Conservation (phyloP, 2,797 vertebrate genomes). For the Eupleurogrammus muticus region DNA sequence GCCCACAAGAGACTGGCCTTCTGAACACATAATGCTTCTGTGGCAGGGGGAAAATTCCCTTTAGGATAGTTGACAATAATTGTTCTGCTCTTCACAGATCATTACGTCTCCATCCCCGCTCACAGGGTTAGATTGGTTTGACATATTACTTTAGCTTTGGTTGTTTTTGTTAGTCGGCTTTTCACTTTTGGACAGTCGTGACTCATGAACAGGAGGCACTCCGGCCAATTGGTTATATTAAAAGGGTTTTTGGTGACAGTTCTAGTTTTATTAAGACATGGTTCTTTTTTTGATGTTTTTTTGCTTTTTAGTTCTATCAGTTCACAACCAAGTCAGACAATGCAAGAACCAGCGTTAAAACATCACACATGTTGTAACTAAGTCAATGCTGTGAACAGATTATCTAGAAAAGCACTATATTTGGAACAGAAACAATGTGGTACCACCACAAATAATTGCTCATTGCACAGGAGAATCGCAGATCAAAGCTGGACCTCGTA, state of each 20-base stretch:
- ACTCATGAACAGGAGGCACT: conserved; percentile 16
- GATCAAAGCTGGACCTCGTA: neutral
- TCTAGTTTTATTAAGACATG: neutral
- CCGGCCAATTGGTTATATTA: neutral
- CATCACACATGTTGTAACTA: too few species aligned
- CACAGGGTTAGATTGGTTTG: conserved; percentile 21
- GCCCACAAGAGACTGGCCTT: conserved; percentile 51
- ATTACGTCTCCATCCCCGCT: conserved; percentile 49
- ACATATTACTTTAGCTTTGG: conserved; percentile 38
- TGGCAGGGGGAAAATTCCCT: conserved; percentile 42
- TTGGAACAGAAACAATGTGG: neutral
- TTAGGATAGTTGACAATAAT: conserved; percentile 59
- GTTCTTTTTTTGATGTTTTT: neutral
- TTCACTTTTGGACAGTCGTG: conserved; percentile 15
- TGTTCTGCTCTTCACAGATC: conserved; percentile 64
- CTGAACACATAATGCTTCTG: conserved; percentile 64
- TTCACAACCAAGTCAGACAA: neutral
- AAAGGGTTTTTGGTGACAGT: neutral
- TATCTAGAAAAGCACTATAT: neutral
- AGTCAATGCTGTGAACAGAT: too few species aligned
- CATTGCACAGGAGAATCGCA: neutral
- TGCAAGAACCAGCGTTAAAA: too few species aligned
- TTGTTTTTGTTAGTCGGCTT: conserved; percentile 17
- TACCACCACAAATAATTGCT: neutral
- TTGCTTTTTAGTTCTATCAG: neutral